Evolutionary conservation across 2,888 invertebrate genomes (phyloP).

Genomic region (Caenorhabditis doughertyi): DNA sequence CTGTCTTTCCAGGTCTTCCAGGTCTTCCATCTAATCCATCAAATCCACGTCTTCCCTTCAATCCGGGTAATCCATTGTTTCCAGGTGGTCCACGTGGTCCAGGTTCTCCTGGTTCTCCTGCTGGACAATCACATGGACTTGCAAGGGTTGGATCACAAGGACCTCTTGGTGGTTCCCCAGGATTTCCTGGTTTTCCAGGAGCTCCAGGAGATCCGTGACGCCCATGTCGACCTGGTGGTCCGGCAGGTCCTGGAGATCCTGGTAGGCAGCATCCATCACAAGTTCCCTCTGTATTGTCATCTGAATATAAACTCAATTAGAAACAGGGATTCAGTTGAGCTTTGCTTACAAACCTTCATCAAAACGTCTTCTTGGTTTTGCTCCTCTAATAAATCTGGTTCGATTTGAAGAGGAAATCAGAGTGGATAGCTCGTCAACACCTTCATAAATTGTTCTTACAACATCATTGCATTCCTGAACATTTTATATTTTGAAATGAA

Average conservation of each 20-base stretch:
- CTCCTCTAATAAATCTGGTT: conserved; percentile 31
- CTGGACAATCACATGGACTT: conserved; percentile 66
- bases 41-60: conserved; percentile 62
- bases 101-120: conserved; percentile 66
- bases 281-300: conserved; percentile 10
- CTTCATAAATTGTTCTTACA: conserved; percentile 55
- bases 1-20: conserved; percentile 68
- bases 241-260: conserved; percentile 71
- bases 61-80: conserved; percentile 63
- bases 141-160: conserved; percentile 54
- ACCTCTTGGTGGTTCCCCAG: conserved; percentile 47
- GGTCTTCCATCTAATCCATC: conserved; percentile 68
- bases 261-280: conserved; percentile 78
- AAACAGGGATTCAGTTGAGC: background rate
- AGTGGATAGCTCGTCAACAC: conserved; percentile 50
- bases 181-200: conserved; percentile 64
- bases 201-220: conserved; percentile 59
- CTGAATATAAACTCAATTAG: too few species aligned
- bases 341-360: conserved; percentile 53
- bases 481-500: too few species aligned
- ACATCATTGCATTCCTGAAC: conserved; percentile 59
- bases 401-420: conserved; percentile 27
- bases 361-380: conserved; percentile 50
- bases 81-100: conserved; percentile 69
- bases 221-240: conserved; percentile 60